Conservation (phyloP, 2,113 vertebrate genomes). For the Platanista minor region DNA sequence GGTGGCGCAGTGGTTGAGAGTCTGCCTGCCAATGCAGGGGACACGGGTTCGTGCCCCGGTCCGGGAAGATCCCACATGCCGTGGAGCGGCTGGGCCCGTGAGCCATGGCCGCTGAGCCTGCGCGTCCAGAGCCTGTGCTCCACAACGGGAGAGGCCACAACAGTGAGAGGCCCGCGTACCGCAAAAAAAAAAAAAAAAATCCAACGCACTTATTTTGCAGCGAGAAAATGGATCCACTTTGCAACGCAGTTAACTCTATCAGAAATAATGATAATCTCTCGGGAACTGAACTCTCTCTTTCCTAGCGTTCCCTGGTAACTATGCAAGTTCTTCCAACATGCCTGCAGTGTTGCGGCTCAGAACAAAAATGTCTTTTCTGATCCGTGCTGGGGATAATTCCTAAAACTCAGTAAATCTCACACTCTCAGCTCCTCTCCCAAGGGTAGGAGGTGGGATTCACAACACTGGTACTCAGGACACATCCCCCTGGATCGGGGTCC, state of each 20-base stretch:
- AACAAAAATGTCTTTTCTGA: background rate
- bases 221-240: background rate
- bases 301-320: background rate
- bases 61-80: too few species aligned
- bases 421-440: background rate
- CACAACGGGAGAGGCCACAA: too few species aligned
- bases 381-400: background rate
- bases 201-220: background rate
- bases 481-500: background rate
- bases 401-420: background rate
- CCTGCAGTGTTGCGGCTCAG: background rate
- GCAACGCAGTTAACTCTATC: background rate
- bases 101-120: too few species aligned
- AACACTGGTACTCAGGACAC: rapidly evolving
- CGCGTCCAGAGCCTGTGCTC: too few species aligned
- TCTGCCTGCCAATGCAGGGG: too few species aligned
- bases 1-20: too few species aligned
- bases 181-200: background rate
- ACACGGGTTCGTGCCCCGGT: too few species aligned
- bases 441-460: background rate
- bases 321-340: background rate
- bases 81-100: too few species aligned
- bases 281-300: background rate
- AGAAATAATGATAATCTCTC: background rate
- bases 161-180: too few species aligned